Percentiles rank a stretch among this genome's conserved stretches.
Evolutionary conservation across 1,140 invertebrate genomes (phyloP).

Genomic region (Planococcus citri): DNA sequence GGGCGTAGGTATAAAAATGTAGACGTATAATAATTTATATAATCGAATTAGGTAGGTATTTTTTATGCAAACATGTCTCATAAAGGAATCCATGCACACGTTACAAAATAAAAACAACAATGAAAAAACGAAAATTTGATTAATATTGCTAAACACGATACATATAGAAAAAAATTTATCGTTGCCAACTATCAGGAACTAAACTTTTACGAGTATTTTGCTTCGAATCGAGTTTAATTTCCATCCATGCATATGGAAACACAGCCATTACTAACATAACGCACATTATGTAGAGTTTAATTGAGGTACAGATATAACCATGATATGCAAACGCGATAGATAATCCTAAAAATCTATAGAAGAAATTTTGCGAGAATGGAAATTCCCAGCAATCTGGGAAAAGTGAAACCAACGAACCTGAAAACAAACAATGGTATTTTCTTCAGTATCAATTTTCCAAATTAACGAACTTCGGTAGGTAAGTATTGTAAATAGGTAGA

Average conservation of each 20-base stretch:
- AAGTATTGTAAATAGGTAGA: too few species aligned
- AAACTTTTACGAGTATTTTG: not conserved
- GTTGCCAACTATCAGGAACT: not conserved
- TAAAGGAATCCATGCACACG: too few species aligned
- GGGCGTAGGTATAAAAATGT: too few species aligned
- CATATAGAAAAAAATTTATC: not conserved
- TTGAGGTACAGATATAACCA: slow-evolving; percentile 35
- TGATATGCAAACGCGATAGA: slow-evolving; percentile 36
- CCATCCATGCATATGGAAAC: slow-evolving; percentile 34
- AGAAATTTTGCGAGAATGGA: slow-evolving; percentile 36
- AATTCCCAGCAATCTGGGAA: slow-evolving; percentile 37
- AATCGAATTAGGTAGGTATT: too few species aligned
- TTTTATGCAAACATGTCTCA: too few species aligned
- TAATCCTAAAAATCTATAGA: slow-evolving; percentile 36
- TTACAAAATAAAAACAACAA: not conserved
- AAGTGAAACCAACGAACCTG: slow-evolving; percentile 35
- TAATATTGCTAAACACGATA: not conserved
- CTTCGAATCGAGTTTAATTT: slow-evolving; percentile 23
- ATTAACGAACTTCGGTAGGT: too few species aligned
- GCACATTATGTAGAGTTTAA: slow-evolving; percentile 36
- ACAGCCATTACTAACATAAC: slow-evolving; percentile 33
- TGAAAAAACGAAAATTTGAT: not conserved
- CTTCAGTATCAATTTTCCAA: too few species aligned
- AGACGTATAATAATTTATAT: too few species aligned
- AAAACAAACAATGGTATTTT: slow-evolving; percentile 25